Evolutionary conservation across 2,888 invertebrate genomes (phyloP), one percentile per base, ranked within the genome.

Genomic region (Cantharis rufa): DNA sequence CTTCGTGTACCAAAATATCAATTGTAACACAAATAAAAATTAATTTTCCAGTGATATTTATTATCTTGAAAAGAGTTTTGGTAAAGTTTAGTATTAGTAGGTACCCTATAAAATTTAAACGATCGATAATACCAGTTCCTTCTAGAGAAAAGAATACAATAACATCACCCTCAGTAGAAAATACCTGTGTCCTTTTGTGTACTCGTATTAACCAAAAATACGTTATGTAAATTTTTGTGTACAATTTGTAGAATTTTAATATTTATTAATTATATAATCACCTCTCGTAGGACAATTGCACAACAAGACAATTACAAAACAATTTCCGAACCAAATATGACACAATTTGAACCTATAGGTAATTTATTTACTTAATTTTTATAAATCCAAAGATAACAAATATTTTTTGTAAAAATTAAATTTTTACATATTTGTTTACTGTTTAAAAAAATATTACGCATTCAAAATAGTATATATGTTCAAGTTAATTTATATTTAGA

Each of bases 141-240:
- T 69, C 69, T 24, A 69, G 24, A 72, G 16, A n/a, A 24, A 32
- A 32, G 21, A 72, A 27, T 48, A 76, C 69, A 76, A 76, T 72
- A 70, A 70, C 48, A 10, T 32, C 27, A 72, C 76, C 76, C 72
- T 68, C 64, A 74, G 61, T 66, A 75, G 66, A 62, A 75, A 75
- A 75, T 75, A 75, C 75, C 75, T 76, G 76, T 64, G 76, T 62
- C 76, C 72, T 70, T 70, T 76, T 76, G 72, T 72, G 32, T 62
- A n/a, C n/a, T n/a, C n/a, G n/a, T n/a, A 72, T 72, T 48, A 72
- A 76, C 76, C 72, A 72, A 76, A 76, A 76, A 76, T 76, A 76
- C 76, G 76, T 76, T 76, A 76, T 76, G 76, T 70, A 76, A 72
- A 76, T 76, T 66, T 69, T 48, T 9, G n/a, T n/a, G n/a, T n/a